Percentiles rank a stretch among this genome's conserved stretches.
Evolutionary conservation across 2,797 vertebrate genomes (phyloP).

Genomic region (Linurgus olivaceus): DNA sequence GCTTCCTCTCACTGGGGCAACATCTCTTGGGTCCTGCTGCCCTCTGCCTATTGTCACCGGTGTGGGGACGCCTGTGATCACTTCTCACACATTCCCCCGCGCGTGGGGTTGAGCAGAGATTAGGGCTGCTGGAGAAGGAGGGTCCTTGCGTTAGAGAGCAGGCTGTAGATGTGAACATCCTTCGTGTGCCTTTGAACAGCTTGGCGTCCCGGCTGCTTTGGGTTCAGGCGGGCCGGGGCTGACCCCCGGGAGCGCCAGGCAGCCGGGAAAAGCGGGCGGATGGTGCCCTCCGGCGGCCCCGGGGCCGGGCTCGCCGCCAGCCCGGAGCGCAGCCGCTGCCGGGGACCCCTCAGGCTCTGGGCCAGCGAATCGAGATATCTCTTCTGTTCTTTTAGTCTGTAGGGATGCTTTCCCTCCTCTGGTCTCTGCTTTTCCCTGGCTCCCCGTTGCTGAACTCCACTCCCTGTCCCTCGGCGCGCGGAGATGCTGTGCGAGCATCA

Average conservation of each 20-base stretch:
- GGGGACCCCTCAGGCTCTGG: background rate
- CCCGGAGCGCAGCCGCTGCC: background rate
- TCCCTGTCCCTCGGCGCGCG: background rate
- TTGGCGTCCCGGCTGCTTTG: accelerated
- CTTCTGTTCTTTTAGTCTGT: background rate
- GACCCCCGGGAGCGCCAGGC: background rate
- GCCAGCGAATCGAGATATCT: no score
- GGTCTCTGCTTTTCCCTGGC: background rate
- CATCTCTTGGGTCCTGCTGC: background rate
- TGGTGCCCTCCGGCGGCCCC: constrained; percentile 53
- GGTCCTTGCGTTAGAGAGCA: background rate
- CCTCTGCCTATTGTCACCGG: accelerated
- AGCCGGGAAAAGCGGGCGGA: background rate
- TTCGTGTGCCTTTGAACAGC: background rate
- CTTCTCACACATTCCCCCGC: accelerated
- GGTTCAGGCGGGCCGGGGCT: background rate
- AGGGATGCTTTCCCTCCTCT: background rate
- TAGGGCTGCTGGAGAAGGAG: background rate
- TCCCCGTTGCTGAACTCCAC: background rate
- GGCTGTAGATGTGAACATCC: background rate
- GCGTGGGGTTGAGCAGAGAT: accelerated
- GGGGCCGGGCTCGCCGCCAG: background rate
- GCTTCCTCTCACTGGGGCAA: accelerated
- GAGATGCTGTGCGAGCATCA: background rate
- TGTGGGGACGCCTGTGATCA: background rate